Conservation (phyloP, 2,113 vertebrate species). For the Acinonyx jubatus region DNA sequence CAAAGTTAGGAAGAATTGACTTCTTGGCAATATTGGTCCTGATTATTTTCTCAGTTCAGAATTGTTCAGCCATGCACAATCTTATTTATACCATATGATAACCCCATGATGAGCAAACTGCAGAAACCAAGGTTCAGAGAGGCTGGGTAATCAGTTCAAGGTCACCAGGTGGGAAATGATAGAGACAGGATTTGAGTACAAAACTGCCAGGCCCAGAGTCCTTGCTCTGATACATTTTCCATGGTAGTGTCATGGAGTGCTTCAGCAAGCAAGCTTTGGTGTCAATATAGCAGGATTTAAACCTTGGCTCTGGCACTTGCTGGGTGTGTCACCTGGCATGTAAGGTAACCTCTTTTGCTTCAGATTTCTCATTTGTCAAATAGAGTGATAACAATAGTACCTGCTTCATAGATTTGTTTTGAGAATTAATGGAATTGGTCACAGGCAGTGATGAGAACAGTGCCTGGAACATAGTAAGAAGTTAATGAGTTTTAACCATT, state of each 20-base stretch:
- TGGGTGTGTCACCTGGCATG: background rate
- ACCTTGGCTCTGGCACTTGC: background rate
- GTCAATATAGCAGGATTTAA: background rate
- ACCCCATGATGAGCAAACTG: background rate
- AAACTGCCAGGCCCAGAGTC: background rate
- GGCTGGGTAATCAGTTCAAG: background rate
- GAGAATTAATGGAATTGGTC: background rate
- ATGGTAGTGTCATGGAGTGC: background rate
- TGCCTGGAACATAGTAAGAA: background rate
- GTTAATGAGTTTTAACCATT: background rate
- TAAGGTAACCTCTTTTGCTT: background rate
- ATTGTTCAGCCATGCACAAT: background rate
- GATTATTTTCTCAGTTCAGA: background rate
- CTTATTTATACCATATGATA: background rate
- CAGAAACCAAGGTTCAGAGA: background rate
- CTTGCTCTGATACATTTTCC: background rate
- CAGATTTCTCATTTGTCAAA: background rate
- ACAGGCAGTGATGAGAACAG: background rate
- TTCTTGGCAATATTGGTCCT: background rate
- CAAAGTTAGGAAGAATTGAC: background rate
- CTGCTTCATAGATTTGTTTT: background rate
- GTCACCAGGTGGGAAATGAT: background rate
- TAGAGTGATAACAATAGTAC: background rate
- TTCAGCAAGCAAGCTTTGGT: background rate
- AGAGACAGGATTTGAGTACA: background rate